Conservation (phyloP, 1,140 invertebrate species). For the Aphelenchoides avenae region DNA sequence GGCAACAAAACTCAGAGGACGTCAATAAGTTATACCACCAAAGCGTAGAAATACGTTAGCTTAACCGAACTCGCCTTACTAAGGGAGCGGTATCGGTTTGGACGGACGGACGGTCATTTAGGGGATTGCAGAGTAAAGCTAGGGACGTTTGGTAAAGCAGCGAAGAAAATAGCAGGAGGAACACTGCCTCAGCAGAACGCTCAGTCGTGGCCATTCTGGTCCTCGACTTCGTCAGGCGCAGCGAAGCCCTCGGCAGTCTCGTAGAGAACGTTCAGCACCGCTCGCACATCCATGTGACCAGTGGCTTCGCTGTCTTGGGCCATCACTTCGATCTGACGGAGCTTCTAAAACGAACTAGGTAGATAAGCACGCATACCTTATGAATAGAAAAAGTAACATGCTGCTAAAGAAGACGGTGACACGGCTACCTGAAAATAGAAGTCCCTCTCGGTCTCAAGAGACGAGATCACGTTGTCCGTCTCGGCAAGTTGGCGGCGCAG, state of each 20-base stretch:
- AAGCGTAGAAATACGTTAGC: too few species aligned
- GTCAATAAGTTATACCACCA: too few species aligned
- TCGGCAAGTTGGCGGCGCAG: conserved; percentile 44
- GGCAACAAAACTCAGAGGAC: too few species aligned
- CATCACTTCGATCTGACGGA: conserved; percentile 93
- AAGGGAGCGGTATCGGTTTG: too few species aligned
- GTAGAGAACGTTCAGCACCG: conserved; percentile 18
- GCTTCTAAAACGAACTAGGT: conserved; percentile 96
- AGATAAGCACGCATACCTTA: too few species aligned
- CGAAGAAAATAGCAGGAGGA: too few species aligned
- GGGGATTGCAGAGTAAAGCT: too few species aligned
- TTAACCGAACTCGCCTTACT: too few species aligned
- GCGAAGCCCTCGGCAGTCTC: conserved; percentile 27
- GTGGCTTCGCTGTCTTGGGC: conserved; percentile 64
- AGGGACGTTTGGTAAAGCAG: too few species aligned
- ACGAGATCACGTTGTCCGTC: conserved; percentile 64
- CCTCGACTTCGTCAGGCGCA: conserved; percentile 19
- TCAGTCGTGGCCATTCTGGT: too few species aligned
- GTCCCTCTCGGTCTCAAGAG: conserved; percentile 61
- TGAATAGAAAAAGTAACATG: conserved; percentile 98
- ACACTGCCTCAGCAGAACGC: too few species aligned
- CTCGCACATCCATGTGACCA: conserved; percentile 1
- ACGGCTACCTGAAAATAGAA: conserved; percentile 2
- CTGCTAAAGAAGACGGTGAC: conserved; percentile 62
- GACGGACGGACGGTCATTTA: too few species aligned